Conservation (phyloP, 2,113 vertebrate species). For the Sceloporus undulatus region DNA sequence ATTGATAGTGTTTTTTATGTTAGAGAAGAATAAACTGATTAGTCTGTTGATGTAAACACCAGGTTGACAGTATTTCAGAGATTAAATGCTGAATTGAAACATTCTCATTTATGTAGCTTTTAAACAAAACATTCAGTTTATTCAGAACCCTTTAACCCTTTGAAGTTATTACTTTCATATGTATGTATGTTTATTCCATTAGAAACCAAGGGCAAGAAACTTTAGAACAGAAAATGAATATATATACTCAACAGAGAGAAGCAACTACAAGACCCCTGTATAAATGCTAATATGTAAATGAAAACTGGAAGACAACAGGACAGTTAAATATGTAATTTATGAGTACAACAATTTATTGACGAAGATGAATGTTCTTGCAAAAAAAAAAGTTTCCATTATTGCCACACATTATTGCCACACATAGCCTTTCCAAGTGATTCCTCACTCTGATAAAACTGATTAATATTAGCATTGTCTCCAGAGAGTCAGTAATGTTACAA, state of each 20-base stretch:
- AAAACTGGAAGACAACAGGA: constrained; percentile 4
- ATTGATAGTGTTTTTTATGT: neutral
- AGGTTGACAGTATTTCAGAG: neutral
- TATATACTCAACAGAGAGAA: neutral
- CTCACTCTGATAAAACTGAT: constrained; percentile 5
- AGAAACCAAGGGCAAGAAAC: neutral
- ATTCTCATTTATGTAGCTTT: neutral
- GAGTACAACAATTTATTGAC: constrained; percentile 3
- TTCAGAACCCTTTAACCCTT: neutral
- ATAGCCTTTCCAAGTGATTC: constrained; percentile 15
- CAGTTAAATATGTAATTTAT: constrained; percentile 8
- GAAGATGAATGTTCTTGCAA: constrained; percentile 3
- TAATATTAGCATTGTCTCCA: constrained; percentile 18
- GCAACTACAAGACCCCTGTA: neutral
- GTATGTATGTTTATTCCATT: too few relatives aligned
- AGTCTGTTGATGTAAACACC: neutral
- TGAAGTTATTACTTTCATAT: neutral
- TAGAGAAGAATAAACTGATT: neutral
- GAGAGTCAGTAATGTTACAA: neutral
- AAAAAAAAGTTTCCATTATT: neutral
- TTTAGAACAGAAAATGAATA: neutral
- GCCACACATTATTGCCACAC: neutral
- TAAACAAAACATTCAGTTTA: neutral
- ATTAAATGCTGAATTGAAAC: neutral
- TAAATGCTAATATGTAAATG: neutral